Percentiles rank a stretch among this genome's conserved stretches.
These are phyloP conservation scores for Glaucomys volans DNA, from an alignment of 2,113 vertebrate species.

Conservation along the genomic window DNA sequence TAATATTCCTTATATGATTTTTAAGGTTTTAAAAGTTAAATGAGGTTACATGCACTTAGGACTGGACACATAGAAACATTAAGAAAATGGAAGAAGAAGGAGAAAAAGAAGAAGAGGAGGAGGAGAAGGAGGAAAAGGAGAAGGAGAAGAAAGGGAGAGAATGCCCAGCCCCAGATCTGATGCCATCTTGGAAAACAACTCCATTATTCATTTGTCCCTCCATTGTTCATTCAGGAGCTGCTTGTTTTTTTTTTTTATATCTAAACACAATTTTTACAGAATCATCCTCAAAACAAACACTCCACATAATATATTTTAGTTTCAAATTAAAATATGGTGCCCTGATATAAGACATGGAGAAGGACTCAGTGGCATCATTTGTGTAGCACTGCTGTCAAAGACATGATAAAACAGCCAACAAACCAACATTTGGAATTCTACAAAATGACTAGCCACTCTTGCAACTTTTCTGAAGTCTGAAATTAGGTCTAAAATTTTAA, in stretches of 20 bases:
- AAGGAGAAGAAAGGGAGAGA: too few relatives aligned
- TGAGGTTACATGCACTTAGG: background rate
- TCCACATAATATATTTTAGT: conserved; percentile 14
- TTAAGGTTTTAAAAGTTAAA: background rate
- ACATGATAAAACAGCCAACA: background rate
- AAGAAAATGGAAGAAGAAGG: background rate
- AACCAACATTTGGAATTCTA: background rate
- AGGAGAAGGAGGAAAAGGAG: too few relatives aligned
- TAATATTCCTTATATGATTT: conserved; percentile 8
- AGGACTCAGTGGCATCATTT: background rate
- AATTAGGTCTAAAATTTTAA: background rate
- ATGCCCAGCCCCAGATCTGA: background rate
- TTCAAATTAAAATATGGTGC: conserved; percentile 5
- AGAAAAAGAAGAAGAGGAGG: too few relatives aligned
- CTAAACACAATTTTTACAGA: conserved; percentile 21
- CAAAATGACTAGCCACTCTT: conserved; percentile 6
- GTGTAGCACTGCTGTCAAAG: background rate
- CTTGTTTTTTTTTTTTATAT: conserved; percentile 30
- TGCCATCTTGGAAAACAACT: conserved; percentile 22
- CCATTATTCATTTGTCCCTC: background rate
- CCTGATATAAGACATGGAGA: background rate
- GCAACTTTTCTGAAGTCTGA: conserved; percentile 23
- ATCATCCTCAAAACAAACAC: background rate
- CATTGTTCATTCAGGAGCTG: background rate
- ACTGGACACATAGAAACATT: background rate